Base-by-base conservation (phyloP, 2,888 invertebrate genomes). In the Idaea aversata region DNA sequence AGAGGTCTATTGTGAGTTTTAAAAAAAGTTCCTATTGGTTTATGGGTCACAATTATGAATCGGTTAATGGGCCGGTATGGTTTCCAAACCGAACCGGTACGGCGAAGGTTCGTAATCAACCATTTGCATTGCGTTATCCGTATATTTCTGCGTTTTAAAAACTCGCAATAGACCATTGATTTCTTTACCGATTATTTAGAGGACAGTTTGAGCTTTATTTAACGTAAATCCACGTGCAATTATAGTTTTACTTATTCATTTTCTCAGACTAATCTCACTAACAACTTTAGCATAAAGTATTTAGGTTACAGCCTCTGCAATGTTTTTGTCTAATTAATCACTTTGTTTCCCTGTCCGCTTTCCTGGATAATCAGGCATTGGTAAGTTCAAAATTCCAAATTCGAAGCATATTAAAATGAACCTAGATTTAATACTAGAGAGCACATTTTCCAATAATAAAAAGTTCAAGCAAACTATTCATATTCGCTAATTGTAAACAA, bases 311-410 rank as follows among this genome's bases (percentile, higher is more conserved):
- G 4, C 47, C 3, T 47, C 47, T 47, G 47, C 7, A 47, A 47
- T 13, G 10, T 5, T 47, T 47, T 10, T 70, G 68, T 71, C 68
- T 64, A 76, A 80, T 75, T 79, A 78, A 82, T 78, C 71, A 71
- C 71, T 77, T 71, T 77, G 70, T 81, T 82, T 81, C 76, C 82
- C 77, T 78, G 79, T 73, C 74, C 80, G 88, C 88, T 86, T 69
- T 76, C 88, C 77, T 77, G 86, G 90, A 79, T 71, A 78, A 80
- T 81, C 85, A 92, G 92, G 92, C 92, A 74, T 87, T 92, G 92
- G 92, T 92, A 90, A 92, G 92, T 91, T 77, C 80, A 62, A 83
- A 81, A 82, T 81, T 80, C 79, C 67, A 80, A 82, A 81, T 79
- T 77, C 65, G 66, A 68, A 61, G 60, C 35, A 66, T 25, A 63